Evolutionary conservation across 2,113 vertebrate genomes (phyloP).

Genomic region (Aptenodytes forsteri): DNA sequence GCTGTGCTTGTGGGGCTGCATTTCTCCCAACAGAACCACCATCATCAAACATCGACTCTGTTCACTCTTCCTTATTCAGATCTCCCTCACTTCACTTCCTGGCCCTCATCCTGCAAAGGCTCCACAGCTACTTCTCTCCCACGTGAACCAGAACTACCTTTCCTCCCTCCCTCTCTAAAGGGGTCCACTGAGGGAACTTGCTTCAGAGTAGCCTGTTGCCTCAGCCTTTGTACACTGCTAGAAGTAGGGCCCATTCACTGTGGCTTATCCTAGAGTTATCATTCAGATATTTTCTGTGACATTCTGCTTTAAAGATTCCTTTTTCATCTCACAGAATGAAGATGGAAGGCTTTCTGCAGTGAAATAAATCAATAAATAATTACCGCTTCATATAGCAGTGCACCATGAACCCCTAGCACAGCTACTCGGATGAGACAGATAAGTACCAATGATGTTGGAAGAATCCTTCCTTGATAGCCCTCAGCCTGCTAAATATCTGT

Average conservation of each 20-base stretch:
- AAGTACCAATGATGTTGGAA: background rate
- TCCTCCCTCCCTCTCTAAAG: background rate
- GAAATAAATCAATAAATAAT: conserved; percentile 59
- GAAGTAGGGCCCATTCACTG: background rate
- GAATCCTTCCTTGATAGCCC: conserved; percentile 9
- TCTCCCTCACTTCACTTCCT: background rate
- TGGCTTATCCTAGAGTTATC: background rate
- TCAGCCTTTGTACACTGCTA: background rate
- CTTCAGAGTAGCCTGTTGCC: background rate
- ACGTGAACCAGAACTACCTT: background rate
- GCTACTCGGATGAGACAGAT: background rate
- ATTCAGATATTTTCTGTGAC: background rate
- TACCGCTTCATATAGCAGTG: background rate
- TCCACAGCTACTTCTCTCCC: background rate
- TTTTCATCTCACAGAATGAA: background rate
- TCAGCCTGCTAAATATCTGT: background rate
- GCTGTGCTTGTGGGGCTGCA: background rate
- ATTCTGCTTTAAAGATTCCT: background rate
- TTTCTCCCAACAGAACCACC: background rate
- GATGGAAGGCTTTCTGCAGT: background rate
- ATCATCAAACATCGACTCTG: background rate
- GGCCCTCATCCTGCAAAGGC: background rate
- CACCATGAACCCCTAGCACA: background rate
- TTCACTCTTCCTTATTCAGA: background rate
- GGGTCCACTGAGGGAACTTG: background rate